Percentiles rank a stretch among this genome's conserved stretches.
Conservation (phyloP, 2,797 vertebrate genomes). For the Tokudaia tokunoshimensis region DNA sequence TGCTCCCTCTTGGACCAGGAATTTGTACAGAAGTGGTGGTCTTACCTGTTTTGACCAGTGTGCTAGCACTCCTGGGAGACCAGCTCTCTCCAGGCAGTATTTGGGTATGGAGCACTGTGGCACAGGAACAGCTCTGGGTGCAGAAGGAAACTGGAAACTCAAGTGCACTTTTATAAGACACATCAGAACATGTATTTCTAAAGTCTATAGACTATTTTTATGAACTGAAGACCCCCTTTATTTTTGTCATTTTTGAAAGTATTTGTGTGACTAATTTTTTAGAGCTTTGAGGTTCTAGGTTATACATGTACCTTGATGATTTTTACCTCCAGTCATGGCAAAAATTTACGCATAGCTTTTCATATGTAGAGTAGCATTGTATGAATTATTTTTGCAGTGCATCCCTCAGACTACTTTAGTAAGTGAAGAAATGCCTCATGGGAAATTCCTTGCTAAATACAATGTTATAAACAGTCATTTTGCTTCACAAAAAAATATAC, state of each 20-base stretch:
- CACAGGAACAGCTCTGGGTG: too few species aligned
- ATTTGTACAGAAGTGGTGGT: too few species aligned
- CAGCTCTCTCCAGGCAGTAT: too few species aligned
- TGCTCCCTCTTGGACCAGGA: too few species aligned
- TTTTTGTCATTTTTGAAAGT: constrained; percentile 34
- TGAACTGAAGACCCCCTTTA: neutral
- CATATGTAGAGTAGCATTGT: neutral
- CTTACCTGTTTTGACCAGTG: too few species aligned
- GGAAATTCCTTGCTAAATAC: neutral
- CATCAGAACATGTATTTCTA: neutral
- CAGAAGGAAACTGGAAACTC: too few species aligned
- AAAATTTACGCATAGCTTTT: neutral
- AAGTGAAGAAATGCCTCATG: neutral
- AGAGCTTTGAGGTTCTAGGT: neutral
- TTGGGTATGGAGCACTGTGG: too few species aligned
- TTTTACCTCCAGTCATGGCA: neutral
- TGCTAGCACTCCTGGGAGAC: too few species aligned
- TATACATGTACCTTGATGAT: neutral
- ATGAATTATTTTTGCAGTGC: neutral
- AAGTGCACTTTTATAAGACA: neutral
- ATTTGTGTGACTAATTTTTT: neutral
- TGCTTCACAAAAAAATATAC: neutral
- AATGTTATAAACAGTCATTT: neutral
- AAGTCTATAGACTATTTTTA: neutral
- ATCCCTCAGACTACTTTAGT: neutral